A percentile compares a stretch with the other conserved stretches of the same genome.
phyloP scores from a whole-genome alignment of 2,113 vertebrate species.

The Saccopteryx leptura region DNA sequence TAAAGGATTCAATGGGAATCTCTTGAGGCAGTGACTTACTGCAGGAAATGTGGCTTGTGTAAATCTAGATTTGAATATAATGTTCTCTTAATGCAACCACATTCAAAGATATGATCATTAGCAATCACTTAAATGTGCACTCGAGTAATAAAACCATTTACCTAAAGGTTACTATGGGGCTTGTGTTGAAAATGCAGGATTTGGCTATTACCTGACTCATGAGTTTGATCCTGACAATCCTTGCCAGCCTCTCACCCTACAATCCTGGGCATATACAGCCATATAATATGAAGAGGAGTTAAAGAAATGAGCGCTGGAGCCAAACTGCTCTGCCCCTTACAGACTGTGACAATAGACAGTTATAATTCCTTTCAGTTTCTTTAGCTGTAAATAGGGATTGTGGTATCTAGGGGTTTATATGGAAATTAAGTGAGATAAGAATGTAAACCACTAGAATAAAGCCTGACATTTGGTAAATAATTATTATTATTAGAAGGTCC shows the following conservation, averaged over 20 bases:
- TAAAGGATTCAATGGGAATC: neutral
- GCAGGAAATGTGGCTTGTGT: neutral
- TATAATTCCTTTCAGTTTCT: neutral
- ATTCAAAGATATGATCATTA: conserved; percentile 21
- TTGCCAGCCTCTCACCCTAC: neutral
- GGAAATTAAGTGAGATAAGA: neutral
- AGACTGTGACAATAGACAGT: neutral
- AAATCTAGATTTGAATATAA: conserved; percentile 33
- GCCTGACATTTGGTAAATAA: conserved; percentile 2
- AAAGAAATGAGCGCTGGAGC: neutral
- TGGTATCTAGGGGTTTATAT: neutral
- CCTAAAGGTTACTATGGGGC: neutral
- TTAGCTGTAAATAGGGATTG: neutral
- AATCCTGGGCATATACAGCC: neutral
- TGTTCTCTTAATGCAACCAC: conserved; percentile 2
- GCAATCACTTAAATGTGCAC: neutral
- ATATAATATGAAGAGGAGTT: neutral
- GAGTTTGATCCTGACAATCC: neutral
- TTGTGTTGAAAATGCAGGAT: neutral
- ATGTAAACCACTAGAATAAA: neutral
- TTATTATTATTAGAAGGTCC: neutral
- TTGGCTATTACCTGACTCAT: neutral
- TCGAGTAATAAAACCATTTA: neutral
- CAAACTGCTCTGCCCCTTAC: neutral
- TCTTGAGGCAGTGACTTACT: neutral